phyloP scores from a whole-genome alignment of 2,888 invertebrate species.

The Caenorhabditis sulstoni region DNA sequence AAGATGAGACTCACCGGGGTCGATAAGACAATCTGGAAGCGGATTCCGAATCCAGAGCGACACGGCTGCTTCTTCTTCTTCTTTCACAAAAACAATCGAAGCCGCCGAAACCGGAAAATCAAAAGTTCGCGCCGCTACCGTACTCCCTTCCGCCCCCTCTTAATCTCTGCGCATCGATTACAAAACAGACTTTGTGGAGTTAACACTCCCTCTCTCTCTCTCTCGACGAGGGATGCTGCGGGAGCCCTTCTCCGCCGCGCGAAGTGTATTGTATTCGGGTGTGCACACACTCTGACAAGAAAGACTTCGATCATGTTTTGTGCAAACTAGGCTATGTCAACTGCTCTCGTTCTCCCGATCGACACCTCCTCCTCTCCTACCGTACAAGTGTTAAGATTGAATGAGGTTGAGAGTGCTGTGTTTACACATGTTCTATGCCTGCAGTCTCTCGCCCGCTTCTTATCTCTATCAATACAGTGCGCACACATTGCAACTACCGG shows the following conservation, averaged over 20 bases:
- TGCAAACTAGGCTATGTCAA: constrained; percentile 59
- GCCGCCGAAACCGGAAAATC: neutral
- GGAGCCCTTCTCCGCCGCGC: neutral
- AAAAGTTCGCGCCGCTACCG: constrained; percentile 5
- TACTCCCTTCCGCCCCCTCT: neutral
- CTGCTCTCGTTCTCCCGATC: constrained; percentile 6
- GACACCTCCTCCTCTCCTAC: constrained; percentile 24
- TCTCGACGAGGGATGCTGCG: no score
- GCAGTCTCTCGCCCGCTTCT: constrained; percentile 18
- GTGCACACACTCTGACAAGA: constrained; percentile 38
- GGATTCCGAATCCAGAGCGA: neutral
- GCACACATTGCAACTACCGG: constrained; percentile 23
- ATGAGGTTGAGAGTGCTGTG: constrained; percentile 51
- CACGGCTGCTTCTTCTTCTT: no score
- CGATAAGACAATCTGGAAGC: no score
- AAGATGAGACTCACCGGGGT: no score
- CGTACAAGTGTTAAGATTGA: constrained; percentile 57
- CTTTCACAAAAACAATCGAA: no score
- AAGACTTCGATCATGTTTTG: constrained; percentile 53
- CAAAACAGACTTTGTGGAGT: constrained; percentile 11
- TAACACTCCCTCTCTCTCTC: constrained; percentile 16
- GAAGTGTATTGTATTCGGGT: constrained; percentile 36
- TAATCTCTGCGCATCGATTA: constrained; percentile 30
- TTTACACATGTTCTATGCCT: constrained; percentile 24
- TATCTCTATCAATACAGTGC: constrained; percentile 32